Percentiles rank a stretch among this genome's conserved stretches.
Evolutionary conservation across 1,140 invertebrate species (phyloP).

Genomic region (Solenopsis fugax): DNA sequence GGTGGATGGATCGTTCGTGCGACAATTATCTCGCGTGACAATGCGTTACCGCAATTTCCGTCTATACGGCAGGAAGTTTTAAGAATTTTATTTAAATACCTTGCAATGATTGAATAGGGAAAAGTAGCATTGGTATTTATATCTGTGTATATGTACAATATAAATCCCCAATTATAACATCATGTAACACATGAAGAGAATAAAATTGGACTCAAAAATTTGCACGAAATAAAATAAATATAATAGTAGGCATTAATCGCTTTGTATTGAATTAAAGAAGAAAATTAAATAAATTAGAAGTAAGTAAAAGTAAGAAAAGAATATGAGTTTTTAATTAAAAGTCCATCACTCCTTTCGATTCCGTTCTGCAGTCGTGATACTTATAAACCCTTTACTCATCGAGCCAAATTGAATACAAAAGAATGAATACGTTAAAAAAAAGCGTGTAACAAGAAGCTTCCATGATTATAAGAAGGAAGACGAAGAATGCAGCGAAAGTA

Average conservation of each 20-base stretch:
- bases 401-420: neutral
- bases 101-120: conserved; percentile 13
- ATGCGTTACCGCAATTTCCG: conserved; percentile 54
- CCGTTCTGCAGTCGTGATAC: neutral
- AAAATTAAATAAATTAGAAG: neutral
- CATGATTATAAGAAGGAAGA: neutral
- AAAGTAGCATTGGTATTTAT: neutral
- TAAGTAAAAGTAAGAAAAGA: neutral
- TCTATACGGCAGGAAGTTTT: conserved; percentile 29
- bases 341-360: neutral
- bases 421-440: neutral
- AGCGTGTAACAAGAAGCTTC: neutral
- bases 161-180: neutral
- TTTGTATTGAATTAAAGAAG: neutral
- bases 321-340: conserved; percentile 7
- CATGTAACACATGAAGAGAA: neutral
- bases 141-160: neutral
- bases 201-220: neutral
- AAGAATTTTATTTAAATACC: conserved; percentile 37
- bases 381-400: neutral
- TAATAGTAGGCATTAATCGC: neutral
- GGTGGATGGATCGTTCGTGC: conserved; percentile 47
- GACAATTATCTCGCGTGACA: conserved; percentile 62
- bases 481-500: neutral
- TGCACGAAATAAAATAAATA: neutral